phyloP scores from a whole-genome alignment of 2,888 invertebrate species.

The Melieria picta region DNA sequence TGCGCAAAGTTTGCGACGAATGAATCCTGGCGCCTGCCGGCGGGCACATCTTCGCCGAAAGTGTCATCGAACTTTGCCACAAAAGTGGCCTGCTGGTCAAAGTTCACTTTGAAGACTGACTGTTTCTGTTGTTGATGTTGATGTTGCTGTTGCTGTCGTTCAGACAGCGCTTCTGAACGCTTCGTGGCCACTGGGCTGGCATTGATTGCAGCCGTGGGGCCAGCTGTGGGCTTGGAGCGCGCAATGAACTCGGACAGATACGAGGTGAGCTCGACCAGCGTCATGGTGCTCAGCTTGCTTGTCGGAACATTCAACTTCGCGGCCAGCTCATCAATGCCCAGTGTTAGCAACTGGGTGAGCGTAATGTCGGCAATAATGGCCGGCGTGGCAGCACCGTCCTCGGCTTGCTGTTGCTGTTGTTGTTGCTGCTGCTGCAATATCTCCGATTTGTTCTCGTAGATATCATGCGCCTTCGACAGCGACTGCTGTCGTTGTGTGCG shows the following conservation, averaged over 20 bases:
- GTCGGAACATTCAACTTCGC: conserved; percentile 80
- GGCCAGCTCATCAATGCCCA: conserved; percentile 84
- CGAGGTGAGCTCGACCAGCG: conserved; percentile 84
- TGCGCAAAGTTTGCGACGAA: conserved; percentile 78
- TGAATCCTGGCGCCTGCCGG: conserved; percentile 45
- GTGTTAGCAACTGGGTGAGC: conserved; percentile 81
- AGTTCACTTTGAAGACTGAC: conserved; percentile 63
- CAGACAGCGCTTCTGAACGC: conserved; percentile 18
- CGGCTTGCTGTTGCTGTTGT: conserved; percentile 32
- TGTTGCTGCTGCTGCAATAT: conserved; percentile 54
- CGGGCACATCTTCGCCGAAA: conserved; percentile 67
- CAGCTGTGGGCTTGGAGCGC: conserved; percentile 55
- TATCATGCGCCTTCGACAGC: conserved; percentile 51
- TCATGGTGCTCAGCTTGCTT: conserved; percentile 83
- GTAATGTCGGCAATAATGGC: conserved; percentile 74
- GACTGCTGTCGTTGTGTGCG: conserved; percentile 58
- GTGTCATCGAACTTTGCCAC: conserved; percentile 75
- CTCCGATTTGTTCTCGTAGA: conserved; percentile 64
- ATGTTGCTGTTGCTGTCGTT: neutral
- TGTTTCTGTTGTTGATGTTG: conserved; percentile 34
- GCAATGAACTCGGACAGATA: conserved; percentile 75
- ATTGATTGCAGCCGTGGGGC: conserved; percentile 44
- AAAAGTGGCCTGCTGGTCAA: conserved; percentile 66
- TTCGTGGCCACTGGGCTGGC: conserved; percentile 28
- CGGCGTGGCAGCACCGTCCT: conserved; percentile 35